phyloP scores from a whole-genome alignment of 2,797 vertebrate genomes.

The Channallabes apus region DNA sequence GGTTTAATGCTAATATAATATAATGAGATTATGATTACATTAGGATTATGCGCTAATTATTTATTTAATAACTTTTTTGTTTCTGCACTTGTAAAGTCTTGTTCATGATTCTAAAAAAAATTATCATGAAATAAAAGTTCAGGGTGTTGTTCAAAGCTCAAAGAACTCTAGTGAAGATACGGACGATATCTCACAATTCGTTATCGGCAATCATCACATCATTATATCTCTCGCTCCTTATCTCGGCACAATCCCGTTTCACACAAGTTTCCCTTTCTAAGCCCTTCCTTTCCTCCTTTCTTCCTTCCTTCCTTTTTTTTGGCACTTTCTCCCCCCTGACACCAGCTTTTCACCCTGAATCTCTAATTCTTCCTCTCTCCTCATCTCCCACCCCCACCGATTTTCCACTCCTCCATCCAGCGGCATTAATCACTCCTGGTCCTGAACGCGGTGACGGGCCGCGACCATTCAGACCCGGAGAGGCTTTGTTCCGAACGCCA shows the following conservation, averaged over 20 bases:
- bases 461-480: constrained; percentile 80
- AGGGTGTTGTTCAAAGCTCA: background rate
- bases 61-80: background rate
- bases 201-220: background rate
- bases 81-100: background rate
- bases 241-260: background rate
- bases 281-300: background rate
- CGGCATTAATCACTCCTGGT: constrained; percentile 84
- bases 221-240: background rate
- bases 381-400: constrained; percentile 23
- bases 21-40: too few relatives aligned
- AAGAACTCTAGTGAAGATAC: background rate
- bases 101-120: background rate
- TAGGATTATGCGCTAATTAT: too few relatives aligned
- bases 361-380: constrained; percentile 20
- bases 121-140: background rate
- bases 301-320: background rate
- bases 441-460: constrained; percentile 83
- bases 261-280: background rate
- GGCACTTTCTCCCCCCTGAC: background rate
- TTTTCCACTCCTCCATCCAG: constrained; percentile 57
- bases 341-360: constrained; percentile 24
- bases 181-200: too few relatives aligned
- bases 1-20: too few relatives aligned
- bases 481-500: constrained; percentile 78